Evolutionary conservation across 2,888 invertebrate genomes (phyloP).

Genomic region (Arctia plantaginis): DNA sequence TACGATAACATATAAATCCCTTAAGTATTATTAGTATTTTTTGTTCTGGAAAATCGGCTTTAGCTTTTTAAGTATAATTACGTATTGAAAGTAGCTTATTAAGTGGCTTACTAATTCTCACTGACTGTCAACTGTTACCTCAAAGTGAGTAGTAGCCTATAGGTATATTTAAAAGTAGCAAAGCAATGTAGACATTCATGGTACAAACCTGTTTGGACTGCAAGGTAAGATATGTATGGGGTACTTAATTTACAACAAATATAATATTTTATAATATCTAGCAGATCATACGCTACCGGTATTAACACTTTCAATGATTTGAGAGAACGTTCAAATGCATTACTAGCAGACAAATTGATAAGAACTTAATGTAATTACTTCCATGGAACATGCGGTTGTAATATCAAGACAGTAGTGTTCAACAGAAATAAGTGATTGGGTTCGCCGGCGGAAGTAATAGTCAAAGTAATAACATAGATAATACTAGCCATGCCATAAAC

Average conservation of each 20-base stretch:
- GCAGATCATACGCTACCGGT: constrained; percentile 44
- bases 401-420: constrained; percentile 5
- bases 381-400: constrained; percentile 22
- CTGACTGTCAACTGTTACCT: not conserved
- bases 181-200: constrained; percentile 1
- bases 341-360: constrained; percentile 44
- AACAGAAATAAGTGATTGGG: not conserved
- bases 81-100: not conserved
- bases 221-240: constrained; percentile 9
- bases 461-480: not conserved
- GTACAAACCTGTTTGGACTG: constrained; percentile 12
- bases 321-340: constrained; percentile 41
- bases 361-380: constrained; percentile 37
- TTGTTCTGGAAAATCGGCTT: not conserved
- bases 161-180: constrained; percentile 2
- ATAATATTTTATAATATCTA: constrained; percentile 42
- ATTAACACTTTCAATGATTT: constrained; percentile 45
- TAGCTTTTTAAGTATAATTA: not conserved
- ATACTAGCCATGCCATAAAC: not conserved
- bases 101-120: not conserved
- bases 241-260: constrained; percentile 33
- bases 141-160: not conserved
- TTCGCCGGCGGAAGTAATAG: not conserved
- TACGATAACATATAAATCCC: too few relatives aligned
- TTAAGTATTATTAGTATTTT: not conserved